A percentile compares a stretch with the other conserved stretches of the same genome.
Conservation (phyloP, 2,113 vertebrate genomes). For the Ranitomeya variabilis region DNA sequence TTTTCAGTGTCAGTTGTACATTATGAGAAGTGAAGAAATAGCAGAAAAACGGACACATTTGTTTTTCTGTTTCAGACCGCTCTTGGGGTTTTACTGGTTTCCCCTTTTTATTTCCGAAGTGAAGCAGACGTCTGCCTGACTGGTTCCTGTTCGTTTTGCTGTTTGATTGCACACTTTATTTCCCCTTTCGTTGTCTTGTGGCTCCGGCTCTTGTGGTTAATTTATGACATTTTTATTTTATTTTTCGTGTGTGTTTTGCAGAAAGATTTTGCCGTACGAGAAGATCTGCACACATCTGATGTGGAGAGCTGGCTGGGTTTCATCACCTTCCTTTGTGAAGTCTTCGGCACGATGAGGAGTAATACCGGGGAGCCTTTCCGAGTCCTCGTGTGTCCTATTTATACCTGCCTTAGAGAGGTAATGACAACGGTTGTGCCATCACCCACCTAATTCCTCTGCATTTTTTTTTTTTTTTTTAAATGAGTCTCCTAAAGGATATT, state of each 20-base stretch:
- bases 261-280: constrained; percentile 90
- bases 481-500: no score
- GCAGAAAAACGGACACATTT: background rate
- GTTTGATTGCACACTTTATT: constrained; percentile 26
- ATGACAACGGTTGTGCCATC: constrained; percentile 1
- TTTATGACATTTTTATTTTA: background rate
- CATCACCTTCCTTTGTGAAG: constrained; percentile 97
- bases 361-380: constrained; percentile 90
- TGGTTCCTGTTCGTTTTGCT: constrained; percentile 58
- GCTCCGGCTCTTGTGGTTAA: background rate
- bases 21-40: background rate
- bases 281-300: constrained; percentile 86
- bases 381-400: constrained; percentile 96
- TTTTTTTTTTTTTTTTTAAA: no score
- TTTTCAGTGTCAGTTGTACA: background rate
- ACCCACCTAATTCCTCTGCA: no score
- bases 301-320: constrained; percentile 97
- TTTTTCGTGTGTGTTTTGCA: constrained; percentile 67
- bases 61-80: background rate
- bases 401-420: constrained; percentile 98
- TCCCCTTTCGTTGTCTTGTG: background rate
- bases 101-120: constrained; percentile 7
- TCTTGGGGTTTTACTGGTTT: constrained; percentile 28
- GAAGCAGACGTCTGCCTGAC: background rate
- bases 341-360: constrained; percentile 96